Percentiles rank a stretch among this genome's conserved stretches.
These are phyloP conservation scores for Pterocles gutturalis DNA, from an alignment of 2,113 vertebrate species.

Conservation along the genomic window DNA sequence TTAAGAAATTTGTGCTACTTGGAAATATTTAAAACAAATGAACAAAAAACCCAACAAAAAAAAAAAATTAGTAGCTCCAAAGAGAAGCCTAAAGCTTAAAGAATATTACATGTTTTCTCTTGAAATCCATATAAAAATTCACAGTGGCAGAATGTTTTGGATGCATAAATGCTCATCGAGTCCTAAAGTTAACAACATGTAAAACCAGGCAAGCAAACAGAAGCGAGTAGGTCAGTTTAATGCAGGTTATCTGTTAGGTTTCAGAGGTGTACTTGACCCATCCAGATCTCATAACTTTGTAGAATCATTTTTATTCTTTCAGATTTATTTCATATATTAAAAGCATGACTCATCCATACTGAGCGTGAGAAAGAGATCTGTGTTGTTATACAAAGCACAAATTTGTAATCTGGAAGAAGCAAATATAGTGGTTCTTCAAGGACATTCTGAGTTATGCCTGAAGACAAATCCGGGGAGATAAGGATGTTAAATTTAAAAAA, in stretches of 20 bases:
- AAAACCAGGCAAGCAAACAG: background rate
- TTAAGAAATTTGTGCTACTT: background rate
- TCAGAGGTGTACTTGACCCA: background rate
- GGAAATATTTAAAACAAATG: background rate
- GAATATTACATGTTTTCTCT: background rate
- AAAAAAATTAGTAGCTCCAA: background rate
- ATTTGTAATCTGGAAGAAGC: background rate
- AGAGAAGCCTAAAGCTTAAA: background rate
- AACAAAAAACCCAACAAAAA: background rate
- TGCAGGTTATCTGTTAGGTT: background rate
- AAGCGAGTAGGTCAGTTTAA: background rate
- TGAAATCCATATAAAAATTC: background rate
- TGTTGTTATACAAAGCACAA: background rate
- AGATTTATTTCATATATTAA: background rate
- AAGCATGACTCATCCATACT: background rate
- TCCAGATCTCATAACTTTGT: background rate
- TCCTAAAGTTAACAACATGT: background rate
- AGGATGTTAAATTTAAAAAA: background rate
- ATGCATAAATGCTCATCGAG: background rate
- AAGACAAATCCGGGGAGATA: background rate
- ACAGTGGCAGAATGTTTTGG: background rate
- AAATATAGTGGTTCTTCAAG: background rate
- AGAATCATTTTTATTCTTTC: background rate
- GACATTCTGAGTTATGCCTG: background rate
- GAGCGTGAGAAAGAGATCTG: background rate